Base-by-base conservation (phyloP, 1,140 invertebrate genomes). In the Bombus fervidus region DNA sequence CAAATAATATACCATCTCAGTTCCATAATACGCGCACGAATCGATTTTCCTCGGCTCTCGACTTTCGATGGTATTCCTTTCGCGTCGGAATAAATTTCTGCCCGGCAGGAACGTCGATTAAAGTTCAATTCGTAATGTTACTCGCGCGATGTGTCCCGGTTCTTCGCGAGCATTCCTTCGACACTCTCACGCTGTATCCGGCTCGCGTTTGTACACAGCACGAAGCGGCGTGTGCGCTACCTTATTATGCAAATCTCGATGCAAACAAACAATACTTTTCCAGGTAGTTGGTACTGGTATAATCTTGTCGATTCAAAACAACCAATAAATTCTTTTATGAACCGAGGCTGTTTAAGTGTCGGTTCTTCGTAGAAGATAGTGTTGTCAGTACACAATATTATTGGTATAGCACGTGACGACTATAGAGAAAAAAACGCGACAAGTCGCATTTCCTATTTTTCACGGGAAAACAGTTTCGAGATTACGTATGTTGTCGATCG, bases 211-310 rank as follows among this genome's bases (percentile, higher is more conserved):
- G 2, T 39, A 18, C 34, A 31, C 15, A 37, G 9, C 59, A 53
- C 34, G 77, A 68, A 71, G 84, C 78, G 39, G 74, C 87, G 86
- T 73, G 64, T 62, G 39, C 57, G 80, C 86, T 90, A 68, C 85
- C 83, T 91, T 83, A 87, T 92, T 92, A 92, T 89, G 91, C 90
- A 91, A 92, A 92, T 92, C 74, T 72, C 80, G 89, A 90, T 92
- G 90, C 89, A 86, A 86, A 39, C 76, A 86, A 91, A 89, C 86
- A 90, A 90, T 91, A 88, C 82, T 87, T 90, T 90, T 90, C 83
- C 75, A 62, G 80, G 64, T 74, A 79, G 69, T 73, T n/a, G 66
- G 15, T 37, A 15, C n/a, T 66, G 31, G n/a, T 31, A n/a, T n/a
- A 13, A 68, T 71, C 79, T 89, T 57, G 81, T 34, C 64, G 64